Evolutionary conservation across 1,140 invertebrate genomes (phyloP).

Genomic region (Platyura marginata): DNA sequence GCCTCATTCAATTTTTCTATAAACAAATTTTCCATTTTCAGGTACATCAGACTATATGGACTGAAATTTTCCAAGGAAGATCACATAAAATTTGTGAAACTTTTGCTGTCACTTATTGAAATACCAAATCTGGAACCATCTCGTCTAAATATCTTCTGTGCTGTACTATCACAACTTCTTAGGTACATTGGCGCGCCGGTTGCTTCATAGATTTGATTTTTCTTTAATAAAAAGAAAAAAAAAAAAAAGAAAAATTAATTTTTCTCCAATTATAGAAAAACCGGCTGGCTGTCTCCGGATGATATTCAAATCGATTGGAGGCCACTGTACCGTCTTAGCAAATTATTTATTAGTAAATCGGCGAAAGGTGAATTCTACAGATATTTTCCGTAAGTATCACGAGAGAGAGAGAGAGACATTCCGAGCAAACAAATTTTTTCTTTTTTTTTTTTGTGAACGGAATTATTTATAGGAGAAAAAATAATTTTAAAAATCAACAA

Average conservation of each 20-base stretch:
- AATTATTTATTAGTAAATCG: constrained; percentile 27
- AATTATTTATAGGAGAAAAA: too few relatives aligned
- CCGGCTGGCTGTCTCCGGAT: constrained; percentile 50
- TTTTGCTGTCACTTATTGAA: constrained; percentile 58
- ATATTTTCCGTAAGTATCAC: constrained; percentile 30
- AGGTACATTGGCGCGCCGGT: constrained; percentile 23
- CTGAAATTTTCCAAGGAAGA: constrained; percentile 79
- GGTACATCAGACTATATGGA: constrained; percentile 69
- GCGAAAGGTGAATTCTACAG: constrained; percentile 34
- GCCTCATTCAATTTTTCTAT: background rate
- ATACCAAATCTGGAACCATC: constrained; percentile 59
- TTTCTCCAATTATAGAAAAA: constrained; percentile 42
- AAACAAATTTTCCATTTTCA: constrained; percentile 24
- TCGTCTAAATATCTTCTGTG: constrained; percentile 47
- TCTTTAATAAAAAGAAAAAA: background rate
- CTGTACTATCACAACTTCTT: constrained; percentile 30
- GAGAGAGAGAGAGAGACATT: too few relatives aligned
- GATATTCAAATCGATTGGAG: constrained; percentile 73
- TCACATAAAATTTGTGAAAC: constrained; percentile 71
- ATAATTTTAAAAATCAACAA: too few relatives aligned
- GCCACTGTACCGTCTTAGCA: constrained; percentile 58
- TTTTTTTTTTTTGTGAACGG: too few relatives aligned
- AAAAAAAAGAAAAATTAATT: too few relatives aligned
- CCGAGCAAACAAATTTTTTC: background rate
- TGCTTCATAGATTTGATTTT: background rate